Conservation (phyloP, 2,797 vertebrate species). For the Argyrosomus regius region DNA sequence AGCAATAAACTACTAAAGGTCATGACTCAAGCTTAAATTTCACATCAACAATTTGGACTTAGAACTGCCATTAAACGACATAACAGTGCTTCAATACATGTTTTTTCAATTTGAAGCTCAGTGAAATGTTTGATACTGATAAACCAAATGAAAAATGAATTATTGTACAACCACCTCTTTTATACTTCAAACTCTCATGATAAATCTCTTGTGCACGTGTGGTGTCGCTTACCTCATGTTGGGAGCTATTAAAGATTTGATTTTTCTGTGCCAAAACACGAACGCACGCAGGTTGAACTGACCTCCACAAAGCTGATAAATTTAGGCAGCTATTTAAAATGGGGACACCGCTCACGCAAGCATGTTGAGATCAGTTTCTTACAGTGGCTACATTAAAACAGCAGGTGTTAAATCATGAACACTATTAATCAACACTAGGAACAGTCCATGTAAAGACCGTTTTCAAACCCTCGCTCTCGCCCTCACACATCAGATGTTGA, state of each 20-base stretch:
- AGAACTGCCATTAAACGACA: constrained; percentile 8
- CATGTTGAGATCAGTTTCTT: constrained; percentile 89
- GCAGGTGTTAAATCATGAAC: constrained; percentile 89
- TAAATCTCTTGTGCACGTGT: background rate
- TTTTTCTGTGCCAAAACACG: constrained; percentile 47
- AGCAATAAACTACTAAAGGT: constrained; percentile 20
- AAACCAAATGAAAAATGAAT: background rate
- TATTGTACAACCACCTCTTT: background rate
- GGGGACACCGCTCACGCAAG: constrained; percentile 82
- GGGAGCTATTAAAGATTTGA: constrained; percentile 15
- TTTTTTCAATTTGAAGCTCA: background rate
- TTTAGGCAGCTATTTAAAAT: constrained; percentile 89
- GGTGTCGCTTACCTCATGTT: constrained; percentile 4
- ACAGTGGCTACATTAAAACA: constrained; percentile 86
- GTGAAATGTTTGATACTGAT: background rate
- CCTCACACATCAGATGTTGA: constrained; percentile 45
- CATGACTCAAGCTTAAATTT: constrained; percentile 16
- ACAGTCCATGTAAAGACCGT: constrained; percentile 43
- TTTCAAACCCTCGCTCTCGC: constrained; percentile 36
- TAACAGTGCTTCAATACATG: background rate
- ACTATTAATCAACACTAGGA: constrained; percentile 83
- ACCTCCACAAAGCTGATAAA: constrained; percentile 88
- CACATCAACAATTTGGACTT: background rate
- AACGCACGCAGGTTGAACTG: constrained; percentile 74
- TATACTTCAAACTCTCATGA: background rate